These are phyloP conservation scores for Plusia festucae DNA, from an alignment of 2,888 invertebrate species.

Conservation along the genomic window DNA sequence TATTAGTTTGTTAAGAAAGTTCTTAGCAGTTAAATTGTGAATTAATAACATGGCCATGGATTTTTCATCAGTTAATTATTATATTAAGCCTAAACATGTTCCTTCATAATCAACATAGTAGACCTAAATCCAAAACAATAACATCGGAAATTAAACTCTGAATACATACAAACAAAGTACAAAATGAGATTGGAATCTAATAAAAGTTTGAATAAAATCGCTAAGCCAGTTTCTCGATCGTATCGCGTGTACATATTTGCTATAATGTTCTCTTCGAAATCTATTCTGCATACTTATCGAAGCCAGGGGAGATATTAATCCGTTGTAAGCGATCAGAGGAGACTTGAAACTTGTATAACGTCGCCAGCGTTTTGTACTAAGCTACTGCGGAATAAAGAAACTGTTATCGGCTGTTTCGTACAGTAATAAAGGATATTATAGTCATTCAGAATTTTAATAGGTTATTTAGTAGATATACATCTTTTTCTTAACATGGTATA, in stretches of 20 bases:
- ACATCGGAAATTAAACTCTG: background rate
- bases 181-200: background rate
- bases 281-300: conserved; percentile 54
- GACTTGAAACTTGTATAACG: conserved; percentile 41
- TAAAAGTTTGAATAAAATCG: conserved; percentile 20
- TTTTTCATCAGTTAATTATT: background rate
- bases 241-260: conserved; percentile 27
- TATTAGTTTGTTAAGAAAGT: background rate
- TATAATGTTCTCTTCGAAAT: conserved; percentile 46
- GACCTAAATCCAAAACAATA: background rate
- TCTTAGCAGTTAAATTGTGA: background rate
- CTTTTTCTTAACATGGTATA: too few species aligned
- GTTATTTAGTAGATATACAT: too few species aligned
- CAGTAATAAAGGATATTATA: background rate
- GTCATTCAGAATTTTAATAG: background rate
- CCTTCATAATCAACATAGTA: background rate
- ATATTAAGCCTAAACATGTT: background rate
- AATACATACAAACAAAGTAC: background rate
- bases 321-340: conserved; percentile 49
- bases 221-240: conserved; percentile 28
- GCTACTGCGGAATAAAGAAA: conserved; percentile 17
- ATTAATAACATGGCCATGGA: background rate
- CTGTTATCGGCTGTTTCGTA: conserved; percentile 11
- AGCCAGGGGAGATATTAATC: conserved; percentile 50
- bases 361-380: conserved; percentile 15